These are phyloP conservation scores for Rhinichthys klamathensis DNA, from an alignment of 2,113 vertebrate species.

Conservation along the genomic window DNA sequence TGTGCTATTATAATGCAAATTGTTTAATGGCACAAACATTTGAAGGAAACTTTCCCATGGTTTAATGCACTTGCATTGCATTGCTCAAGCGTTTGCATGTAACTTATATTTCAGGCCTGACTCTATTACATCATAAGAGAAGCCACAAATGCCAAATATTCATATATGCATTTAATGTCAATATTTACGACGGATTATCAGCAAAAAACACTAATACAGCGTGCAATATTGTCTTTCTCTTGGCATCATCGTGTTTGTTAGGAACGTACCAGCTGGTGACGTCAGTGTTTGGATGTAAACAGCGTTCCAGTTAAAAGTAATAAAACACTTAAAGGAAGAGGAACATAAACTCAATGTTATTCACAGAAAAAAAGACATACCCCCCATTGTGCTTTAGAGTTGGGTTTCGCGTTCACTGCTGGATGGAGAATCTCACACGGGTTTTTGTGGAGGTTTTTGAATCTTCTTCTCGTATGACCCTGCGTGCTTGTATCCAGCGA, in stretches of 20 bases:
- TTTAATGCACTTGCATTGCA: too few species aligned
- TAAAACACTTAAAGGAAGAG: slow-evolving; percentile 63
- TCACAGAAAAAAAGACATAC: slow-evolving; percentile 57
- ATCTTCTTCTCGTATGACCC: slow-evolving; percentile 95
- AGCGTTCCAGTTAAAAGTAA: slow-evolving; percentile 80
- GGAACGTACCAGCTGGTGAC: slow-evolving; percentile 79
- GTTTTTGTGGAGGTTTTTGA: slow-evolving; percentile 73
- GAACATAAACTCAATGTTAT: slow-evolving; percentile 62
- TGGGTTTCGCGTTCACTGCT: slow-evolving; percentile 49
- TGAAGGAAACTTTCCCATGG: neutral
- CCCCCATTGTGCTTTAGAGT: slow-evolving; percentile 71
- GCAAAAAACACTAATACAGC: neutral
- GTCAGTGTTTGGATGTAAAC: slow-evolving; percentile 78
- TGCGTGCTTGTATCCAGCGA: slow-evolving; percentile 93
- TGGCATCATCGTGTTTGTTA: slow-evolving; percentile 59
- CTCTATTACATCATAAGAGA: slow-evolving; percentile 4
- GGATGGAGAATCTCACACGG: slow-evolving; percentile 62
- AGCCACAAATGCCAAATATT: slow-evolving; percentile 23
- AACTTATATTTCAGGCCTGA: neutral
- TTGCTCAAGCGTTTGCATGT: neutral
- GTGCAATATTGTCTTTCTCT: slow-evolving; percentile 11
- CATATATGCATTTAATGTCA: neutral
- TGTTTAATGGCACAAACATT: neutral
- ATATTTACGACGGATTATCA: neutral
- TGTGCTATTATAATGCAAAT: neutral